A percentile compares a stretch with the other conserved stretches of the same genome.
Evolutionary conservation across 2,113 vertebrate genomes (phyloP).

Genomic region (Cryptomyrus ogoouensis): DNA sequence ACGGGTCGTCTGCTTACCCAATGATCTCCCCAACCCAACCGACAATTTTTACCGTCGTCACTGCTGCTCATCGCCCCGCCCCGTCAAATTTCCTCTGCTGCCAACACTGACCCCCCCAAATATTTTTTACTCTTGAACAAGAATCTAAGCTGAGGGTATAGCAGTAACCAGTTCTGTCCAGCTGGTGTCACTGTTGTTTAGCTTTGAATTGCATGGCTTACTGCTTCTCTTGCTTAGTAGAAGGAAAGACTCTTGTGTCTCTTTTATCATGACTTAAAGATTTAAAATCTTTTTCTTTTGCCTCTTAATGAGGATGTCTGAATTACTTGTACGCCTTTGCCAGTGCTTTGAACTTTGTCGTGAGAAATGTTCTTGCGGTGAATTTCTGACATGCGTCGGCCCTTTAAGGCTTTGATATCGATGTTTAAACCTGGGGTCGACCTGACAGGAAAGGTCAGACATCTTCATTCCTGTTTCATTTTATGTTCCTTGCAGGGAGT

Average conservation of each 20-base stretch:
- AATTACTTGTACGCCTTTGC: not conserved
- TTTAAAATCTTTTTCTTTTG: not conserved
- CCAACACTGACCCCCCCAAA: not conserved
- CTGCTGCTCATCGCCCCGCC: not conserved
- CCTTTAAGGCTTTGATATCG: constrained; percentile 9
- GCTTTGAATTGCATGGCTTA: not conserved
- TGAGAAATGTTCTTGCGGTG: not conserved
- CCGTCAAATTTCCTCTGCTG: not conserved
- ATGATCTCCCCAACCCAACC: not conserved
- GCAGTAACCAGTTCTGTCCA: constrained; percentile 8
- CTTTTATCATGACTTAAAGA: not conserved
- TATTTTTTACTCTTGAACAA: not conserved
- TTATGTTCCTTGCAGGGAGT: not conserved
- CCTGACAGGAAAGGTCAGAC: not conserved
- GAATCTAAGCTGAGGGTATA: not conserved
- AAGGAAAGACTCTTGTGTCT: not conserved
- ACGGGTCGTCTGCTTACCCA: not conserved
- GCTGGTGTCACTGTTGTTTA: constrained; percentile 6
- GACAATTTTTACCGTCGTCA: not conserved
- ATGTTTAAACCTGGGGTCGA: not conserved
- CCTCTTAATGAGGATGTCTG: not conserved
- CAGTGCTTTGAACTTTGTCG: not conserved
- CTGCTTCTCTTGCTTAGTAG: not conserved
- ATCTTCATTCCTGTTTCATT: not conserved
- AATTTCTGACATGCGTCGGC: not conserved